These are phyloP conservation scores for Peribatodes rhomboidaria DNA, from an alignment of 2,888 invertebrate species.

Conservation along the genomic window DNA sequence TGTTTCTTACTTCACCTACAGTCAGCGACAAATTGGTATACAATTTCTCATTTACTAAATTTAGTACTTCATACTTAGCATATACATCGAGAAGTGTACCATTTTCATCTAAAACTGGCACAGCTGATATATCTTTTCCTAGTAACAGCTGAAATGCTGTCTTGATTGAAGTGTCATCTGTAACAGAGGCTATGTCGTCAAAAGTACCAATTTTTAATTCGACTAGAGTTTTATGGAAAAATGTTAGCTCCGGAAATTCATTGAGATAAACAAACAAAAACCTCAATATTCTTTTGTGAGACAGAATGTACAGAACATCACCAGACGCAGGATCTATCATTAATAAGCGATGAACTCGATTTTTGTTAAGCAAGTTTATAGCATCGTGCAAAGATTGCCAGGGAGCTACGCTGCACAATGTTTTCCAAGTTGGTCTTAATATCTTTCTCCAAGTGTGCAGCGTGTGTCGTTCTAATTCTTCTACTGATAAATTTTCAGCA, in stretches of 20 bases:
- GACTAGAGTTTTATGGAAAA: conserved; percentile 77
- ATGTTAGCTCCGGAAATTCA: conserved; percentile 82
- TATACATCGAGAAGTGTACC: conserved; percentile 78
- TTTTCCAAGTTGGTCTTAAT: conserved; percentile 73
- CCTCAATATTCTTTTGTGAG: conserved; percentile 81
- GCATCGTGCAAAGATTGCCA: conserved; percentile 82
- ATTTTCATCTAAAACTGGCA: conserved; percentile 78
- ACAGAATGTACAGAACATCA: conserved; percentile 80
- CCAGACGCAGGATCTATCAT: conserved; percentile 77
- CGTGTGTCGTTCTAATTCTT: conserved; percentile 79
- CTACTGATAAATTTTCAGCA: conserved; percentile 75
- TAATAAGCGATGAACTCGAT: conserved; percentile 79
- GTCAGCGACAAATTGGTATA: conserved; percentile 96
- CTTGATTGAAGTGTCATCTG: conserved; percentile 76
- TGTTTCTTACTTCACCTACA: conserved; percentile 94
- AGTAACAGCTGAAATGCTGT: conserved; percentile 77
- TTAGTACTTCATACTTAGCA: conserved; percentile 86
- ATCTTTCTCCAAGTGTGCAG: conserved; percentile 81
- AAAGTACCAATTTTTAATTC: conserved; percentile 82
- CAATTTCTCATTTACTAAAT: conserved; percentile 96
- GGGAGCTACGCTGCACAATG: conserved; percentile 75
- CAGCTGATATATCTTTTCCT: conserved; percentile 81
- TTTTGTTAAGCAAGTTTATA: conserved; percentile 77
- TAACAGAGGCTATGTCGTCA: conserved; percentile 76
- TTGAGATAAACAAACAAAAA: conserved; percentile 82